phyloP scores from a whole-genome alignment of 1,140 invertebrate genomes.

The Propsilocerus akamusi region DNA sequence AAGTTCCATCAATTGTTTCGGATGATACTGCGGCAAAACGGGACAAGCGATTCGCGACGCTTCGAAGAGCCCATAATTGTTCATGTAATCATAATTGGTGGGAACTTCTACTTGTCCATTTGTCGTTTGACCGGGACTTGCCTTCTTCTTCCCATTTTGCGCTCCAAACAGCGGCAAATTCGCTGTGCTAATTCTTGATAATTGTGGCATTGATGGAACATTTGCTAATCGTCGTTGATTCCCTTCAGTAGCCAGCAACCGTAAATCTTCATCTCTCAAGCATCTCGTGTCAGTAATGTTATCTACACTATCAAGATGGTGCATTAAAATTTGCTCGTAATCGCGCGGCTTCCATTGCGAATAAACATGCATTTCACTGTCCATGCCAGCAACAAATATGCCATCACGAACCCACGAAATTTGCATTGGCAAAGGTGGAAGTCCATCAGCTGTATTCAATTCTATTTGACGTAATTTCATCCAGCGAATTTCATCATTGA shows the following conservation, averaged over 20 bases:
- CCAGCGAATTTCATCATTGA: constrained; percentile 81
- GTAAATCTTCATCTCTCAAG: constrained; percentile 59
- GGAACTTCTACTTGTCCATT: constrained; percentile 9
- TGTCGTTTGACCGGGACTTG: neutral
- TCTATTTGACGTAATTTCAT: constrained; percentile 88
- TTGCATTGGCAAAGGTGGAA: constrained; percentile 93
- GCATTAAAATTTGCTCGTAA: constrained; percentile 15
- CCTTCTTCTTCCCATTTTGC: constrained; percentile 32
- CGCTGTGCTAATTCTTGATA: constrained; percentile 62
- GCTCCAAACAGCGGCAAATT: constrained; percentile 55
- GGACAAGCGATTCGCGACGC: constrained; percentile 91
- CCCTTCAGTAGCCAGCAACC: constrained; percentile 50
- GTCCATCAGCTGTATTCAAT: constrained; percentile 81
- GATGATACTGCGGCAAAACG: constrained; percentile 98
- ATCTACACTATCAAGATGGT: constrained; percentile 23
- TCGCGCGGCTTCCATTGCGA: constrained; percentile 80
- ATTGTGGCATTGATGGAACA: constrained; percentile 55
- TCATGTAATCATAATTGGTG: constrained; percentile 48
- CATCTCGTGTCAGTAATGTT: constrained; percentile 52
- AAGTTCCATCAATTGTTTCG: constrained; percentile 96
- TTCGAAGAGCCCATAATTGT: constrained; percentile 89
- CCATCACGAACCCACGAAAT: constrained; percentile 97
- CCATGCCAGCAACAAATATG: constrained; percentile 95
- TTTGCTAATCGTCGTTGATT: constrained; percentile 44
- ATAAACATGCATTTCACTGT: constrained; percentile 98